A percentile compares a stretch with the other conserved stretches of the same genome.
Conservation (phyloP, 2,888 invertebrate species). For the Eupeodes luniger region DNA sequence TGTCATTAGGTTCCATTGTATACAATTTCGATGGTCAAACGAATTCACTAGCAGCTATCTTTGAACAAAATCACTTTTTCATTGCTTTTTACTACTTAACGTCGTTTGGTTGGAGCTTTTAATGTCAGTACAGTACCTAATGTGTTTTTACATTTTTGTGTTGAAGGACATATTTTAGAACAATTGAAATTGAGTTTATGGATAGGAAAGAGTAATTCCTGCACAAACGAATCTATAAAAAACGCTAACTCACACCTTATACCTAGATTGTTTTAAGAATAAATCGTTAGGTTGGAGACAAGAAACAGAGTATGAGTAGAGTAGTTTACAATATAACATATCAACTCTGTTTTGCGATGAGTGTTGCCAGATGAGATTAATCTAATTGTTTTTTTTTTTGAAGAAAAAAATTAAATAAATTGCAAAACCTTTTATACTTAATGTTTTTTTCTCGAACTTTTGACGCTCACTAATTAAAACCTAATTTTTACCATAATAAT, state of each 20-base stretch:
- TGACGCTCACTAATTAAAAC: too few species aligned
- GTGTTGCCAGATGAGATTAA: neutral
- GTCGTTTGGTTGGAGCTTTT: neutral
- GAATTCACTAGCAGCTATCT: neutral
- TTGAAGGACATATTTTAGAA: conserved; percentile 61
- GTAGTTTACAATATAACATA: neutral
- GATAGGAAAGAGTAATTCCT: conserved; percentile 55
- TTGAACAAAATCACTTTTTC: neutral
- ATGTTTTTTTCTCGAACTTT: too few species aligned
- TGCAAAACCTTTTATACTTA: too few species aligned
- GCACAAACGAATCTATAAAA: conserved; percentile 25
- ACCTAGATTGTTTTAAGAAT: conserved; percentile 46
- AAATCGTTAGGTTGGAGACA: conserved; percentile 37
- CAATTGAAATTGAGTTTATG: conserved; percentile 49
- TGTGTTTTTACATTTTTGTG: conserved; percentile 41
- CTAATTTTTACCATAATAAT: too few species aligned
- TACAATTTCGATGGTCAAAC: conserved; percentile 35
- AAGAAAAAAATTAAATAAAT: too few species aligned
- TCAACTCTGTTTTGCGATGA: neutral
- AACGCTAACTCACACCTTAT: conserved; percentile 69
- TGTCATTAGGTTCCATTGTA: neutral
- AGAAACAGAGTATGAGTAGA: conserved; percentile 8
- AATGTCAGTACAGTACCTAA: conserved; percentile 1
- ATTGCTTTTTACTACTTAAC: conserved; percentile 6
- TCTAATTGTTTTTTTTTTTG: too few species aligned